Conservation (phyloP, 2,113 vertebrate genomes). For the Lamprotornis superbus region DNA sequence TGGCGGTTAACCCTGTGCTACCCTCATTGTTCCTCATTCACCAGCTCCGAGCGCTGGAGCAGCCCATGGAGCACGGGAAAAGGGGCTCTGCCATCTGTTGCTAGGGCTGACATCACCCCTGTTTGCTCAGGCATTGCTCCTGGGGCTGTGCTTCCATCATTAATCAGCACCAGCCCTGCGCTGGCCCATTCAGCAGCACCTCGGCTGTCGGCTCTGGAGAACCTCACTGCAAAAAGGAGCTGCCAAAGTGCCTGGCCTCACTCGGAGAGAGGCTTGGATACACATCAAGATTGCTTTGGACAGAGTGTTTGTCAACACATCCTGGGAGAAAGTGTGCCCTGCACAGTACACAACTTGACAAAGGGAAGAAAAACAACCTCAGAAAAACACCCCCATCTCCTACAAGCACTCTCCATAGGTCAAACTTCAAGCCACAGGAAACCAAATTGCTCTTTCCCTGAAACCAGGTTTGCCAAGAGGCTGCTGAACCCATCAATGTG, state of each 20-base stretch:
- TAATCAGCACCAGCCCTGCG: neutral
- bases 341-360: neutral
- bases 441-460: neutral
- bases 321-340: neutral
- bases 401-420: neutral
- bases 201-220: constrained; percentile 8
- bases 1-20: constrained; percentile 66
- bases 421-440: neutral
- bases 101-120: constrained; percentile 71
- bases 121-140: constrained; percentile 8
- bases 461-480: neutral
- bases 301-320: neutral
- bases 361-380: neutral
- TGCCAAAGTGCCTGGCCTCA: constrained; percentile 16
- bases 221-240: neutral
- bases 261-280: neutral
- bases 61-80: neutral
- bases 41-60: neutral
- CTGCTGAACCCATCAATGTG: neutral
- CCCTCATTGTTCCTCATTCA: constrained; percentile 59
- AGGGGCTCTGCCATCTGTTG: constrained; percentile 66
- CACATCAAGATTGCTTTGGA: neutral
- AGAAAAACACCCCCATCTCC: neutral
- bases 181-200: constrained; percentile 41
- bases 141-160: neutral